Evolutionary conservation across 2,113 vertebrate species (phyloP), one percentile per base, ranked within the genome.

Genomic region (Pseudopipra pipra): DNA sequence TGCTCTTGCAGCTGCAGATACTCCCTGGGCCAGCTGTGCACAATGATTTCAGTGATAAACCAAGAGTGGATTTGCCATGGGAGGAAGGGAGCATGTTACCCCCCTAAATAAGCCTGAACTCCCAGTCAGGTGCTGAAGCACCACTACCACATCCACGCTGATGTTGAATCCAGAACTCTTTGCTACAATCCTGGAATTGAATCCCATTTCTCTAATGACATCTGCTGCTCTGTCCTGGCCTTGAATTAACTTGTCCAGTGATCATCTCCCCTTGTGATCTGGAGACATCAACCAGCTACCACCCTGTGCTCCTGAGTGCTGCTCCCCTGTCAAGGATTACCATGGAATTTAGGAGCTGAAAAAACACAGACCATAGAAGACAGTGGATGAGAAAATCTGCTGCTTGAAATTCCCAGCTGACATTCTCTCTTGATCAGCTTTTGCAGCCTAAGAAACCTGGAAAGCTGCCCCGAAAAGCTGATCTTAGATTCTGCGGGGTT

Each of bases 391-490:
- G 74, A 89, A 95, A 85, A 79, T 83, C 31, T 84, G 62, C 73
- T 82, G 37, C 73, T 82, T 76, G 51, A 85, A 94, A 91, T 94
- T 93, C 89, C 74, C 75, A 58, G 78, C 63, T 85, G 85, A 16
- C 39, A 58, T 81, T 86, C 81, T 91, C 68, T 86, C 73, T 81
- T 80, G 55, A 87, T 79, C 58, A 62, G 55, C 20, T 68, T 93
- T 87, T 87, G 89, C 71, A 96, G 67, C 85, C 87, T 79, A 59
- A 92, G 85, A 93, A 96, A 93, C 67, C 55, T 95, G 75, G 85
- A 95, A 95, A 85, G 59, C 55, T 95, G 93, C 96, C 94, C 91
- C 91, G 71, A 85, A 90, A 87, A 93, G 41, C 71, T 65, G 62
- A 43, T 94, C 78, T 93, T 68, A 44, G 74, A 82, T 92, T 94